phyloP scores from a whole-genome alignment of 2,113 vertebrate species.

The Hippocampus mohnikei region DNA sequence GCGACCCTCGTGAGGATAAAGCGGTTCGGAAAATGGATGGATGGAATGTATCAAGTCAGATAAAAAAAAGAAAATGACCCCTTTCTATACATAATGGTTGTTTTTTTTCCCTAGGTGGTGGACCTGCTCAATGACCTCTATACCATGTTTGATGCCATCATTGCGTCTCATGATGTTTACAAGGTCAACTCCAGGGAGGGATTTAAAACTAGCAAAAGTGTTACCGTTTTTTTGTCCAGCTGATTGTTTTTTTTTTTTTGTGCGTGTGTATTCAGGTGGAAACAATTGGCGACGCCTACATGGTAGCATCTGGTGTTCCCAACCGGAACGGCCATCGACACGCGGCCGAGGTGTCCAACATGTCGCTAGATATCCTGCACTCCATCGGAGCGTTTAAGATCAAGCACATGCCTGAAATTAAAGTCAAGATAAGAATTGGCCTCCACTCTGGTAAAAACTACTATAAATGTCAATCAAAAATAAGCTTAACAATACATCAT shows the following conservation, averaged over 20 bases:
- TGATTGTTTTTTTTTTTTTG: background rate
- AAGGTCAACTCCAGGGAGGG: conserved; percentile 64
- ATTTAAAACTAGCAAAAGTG: background rate
- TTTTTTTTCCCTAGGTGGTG: conserved; percentile 58
- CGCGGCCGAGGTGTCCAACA: conserved; percentile 77
- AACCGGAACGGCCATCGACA: conserved; percentile 81
- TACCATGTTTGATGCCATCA: conserved; percentile 86
- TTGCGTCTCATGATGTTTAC: conserved; percentile 82
- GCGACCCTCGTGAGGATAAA: no score
- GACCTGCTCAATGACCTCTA: conserved; percentile 87
- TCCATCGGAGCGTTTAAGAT: conserved; percentile 80
- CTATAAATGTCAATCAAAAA: no score
- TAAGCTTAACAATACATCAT: no score
- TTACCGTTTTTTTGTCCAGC: background rate
- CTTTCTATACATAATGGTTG: background rate
- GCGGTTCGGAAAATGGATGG: no score
- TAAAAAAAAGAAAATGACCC: no score
- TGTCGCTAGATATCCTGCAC: conserved; percentile 86
- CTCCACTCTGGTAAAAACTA: conserved; percentile 78
- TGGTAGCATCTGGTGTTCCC: conserved; percentile 85
- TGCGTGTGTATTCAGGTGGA: conserved; percentile 56
- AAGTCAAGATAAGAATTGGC: conserved; percentile 85
- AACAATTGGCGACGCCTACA: conserved; percentile 85
- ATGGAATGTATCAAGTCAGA: no score
- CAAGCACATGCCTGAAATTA: conserved; percentile 86